Conservation (phyloP, 2,797 vertebrate genomes). For the Catamblyrhynchus diadema region DNA sequence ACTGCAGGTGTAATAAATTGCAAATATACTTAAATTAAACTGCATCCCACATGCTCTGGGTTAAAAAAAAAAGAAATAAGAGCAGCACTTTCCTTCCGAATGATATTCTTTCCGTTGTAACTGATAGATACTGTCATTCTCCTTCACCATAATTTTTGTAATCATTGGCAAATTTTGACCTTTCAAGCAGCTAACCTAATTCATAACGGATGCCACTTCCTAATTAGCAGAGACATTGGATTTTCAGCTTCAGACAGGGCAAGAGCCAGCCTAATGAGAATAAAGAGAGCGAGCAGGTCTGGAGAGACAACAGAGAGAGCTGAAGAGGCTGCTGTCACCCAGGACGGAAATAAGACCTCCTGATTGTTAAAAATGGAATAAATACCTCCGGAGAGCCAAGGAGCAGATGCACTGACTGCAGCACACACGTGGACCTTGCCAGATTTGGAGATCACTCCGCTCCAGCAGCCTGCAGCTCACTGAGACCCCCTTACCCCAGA, state of each 20-base stretch:
- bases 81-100: not conserved
- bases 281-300: not conserved
- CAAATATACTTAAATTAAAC: not conserved
- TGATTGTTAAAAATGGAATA: not conserved
- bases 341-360: not conserved
- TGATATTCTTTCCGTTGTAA: not conserved
- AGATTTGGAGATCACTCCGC: not conserved
- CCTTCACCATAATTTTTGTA: slow-evolving; percentile 34
- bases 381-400: not conserved
- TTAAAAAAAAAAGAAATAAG: not conserved
- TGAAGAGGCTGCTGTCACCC: not conserved
- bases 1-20: not conserved
- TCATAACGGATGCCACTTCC: slow-evolving; percentile 56
- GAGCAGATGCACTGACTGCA: not conserved
- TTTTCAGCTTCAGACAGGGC: slow-evolving; percentile 36
- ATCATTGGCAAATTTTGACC: slow-evolving; percentile 65
- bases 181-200: slow-evolving; percentile 69
- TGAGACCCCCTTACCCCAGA: fast-evolving
- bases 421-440: fast-evolving
- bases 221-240: slow-evolving; percentile 57
- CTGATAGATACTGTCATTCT: slow-evolving; percentile 11
- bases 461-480: not conserved
- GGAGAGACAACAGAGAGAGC: slow-evolving; percentile 6
- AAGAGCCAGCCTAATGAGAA: slow-evolving; percentile 45
- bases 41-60: not conserved